Base-by-base conservation (phyloP, 2,888 invertebrate species). In the Chrysolina americana region DNA sequence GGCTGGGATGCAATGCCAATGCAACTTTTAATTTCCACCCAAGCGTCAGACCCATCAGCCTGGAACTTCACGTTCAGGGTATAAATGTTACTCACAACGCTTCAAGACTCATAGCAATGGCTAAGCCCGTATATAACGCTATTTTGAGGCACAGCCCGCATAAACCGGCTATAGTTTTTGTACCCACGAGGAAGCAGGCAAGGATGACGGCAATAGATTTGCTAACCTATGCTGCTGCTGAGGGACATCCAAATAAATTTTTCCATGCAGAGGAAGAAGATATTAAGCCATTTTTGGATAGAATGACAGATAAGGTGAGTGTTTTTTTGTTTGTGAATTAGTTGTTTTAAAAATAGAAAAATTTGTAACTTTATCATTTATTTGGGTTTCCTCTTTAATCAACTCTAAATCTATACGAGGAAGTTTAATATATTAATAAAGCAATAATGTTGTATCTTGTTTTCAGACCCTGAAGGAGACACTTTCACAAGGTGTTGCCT, bases 11-110 rank as follows among this genome's bases (percentile, higher is more conserved):
- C 85, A 95, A 94, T 82, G 93, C 97, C 2, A 96, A 97, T 82
- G 94, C 95, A 36, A 96, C 97, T 2, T 99, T 99, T 89, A 99
- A 99, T 90, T 99, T 99, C 89, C 98, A 99, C 86, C 99, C 99
- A 0, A 98, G 97, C 85, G 98, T 99, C 2, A 90, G 99, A 1
- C 99, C 99, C 0, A 91, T 98, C 50, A 98, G 98, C 0, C 89
- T 99, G 21, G 98, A 99, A 86, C 89, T 99, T 63, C 98, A 99
- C 85, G 97, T 99, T 71, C 96, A 96, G 92, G 98, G 99, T 17
- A 96, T 98, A 89, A 99, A 98, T 89, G 95, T 99, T 56, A 98
- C 98, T 0, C 99, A 99, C 89, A 98, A 98, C 85, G 96, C 96
- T 0, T 97, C 98, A 0, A 92, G 99, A 13, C 70, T 99, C 41